Base-by-base conservation (phyloP, 37 sponge, comb jelly and placozoan species). In the Bolinopsis microptera region DNA sequence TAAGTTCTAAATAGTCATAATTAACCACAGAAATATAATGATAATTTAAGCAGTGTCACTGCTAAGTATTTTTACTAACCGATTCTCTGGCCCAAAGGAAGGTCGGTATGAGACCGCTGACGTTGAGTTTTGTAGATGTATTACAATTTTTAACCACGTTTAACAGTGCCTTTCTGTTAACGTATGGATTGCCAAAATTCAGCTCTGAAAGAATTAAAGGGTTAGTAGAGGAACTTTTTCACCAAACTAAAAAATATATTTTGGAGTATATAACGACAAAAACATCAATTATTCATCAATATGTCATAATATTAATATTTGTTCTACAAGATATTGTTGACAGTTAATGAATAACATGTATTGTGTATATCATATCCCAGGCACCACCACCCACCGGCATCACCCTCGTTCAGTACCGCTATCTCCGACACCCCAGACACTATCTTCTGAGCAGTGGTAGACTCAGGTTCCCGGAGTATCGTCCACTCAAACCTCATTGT, bases 401-500 rank as follows among this genome's bases (percentile, higher is more conserved):
- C 61, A 48, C 13, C 61, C 61, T 48, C 61, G 13, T 13, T 48
- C 9, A 48, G 5, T 5, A 48, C 61, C 9, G 5, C 61, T 48
- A 86, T 86, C 28, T 86, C 90, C 3, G 90, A 30, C 30, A n/a
- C 23, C 30, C 90, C 90, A 22, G 90, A 36, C 21, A 34, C 90
- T 0, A 86, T 2, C 61, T 86, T 86, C 3, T 9, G 9, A 25
- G 35, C 90, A 3, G 90, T 33, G 23, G 90, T n/a, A 38, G 61
- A 41, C 32, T 86, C 90, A 0, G 90, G 27, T 39, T 86, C 13
- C 30, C 90, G 41, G 1, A 41, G 25, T n/a, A 86, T 30, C 1
- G 30, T 41, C 90, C 90, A 86, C 25, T 86, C 61, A 86, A 86
- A 86, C 39, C 90, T 39, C 90, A 86, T 34, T 0, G 90, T 86